Conservation (phyloP, 2,888 invertebrate species). For the Ceriagrion tenellum region DNA sequence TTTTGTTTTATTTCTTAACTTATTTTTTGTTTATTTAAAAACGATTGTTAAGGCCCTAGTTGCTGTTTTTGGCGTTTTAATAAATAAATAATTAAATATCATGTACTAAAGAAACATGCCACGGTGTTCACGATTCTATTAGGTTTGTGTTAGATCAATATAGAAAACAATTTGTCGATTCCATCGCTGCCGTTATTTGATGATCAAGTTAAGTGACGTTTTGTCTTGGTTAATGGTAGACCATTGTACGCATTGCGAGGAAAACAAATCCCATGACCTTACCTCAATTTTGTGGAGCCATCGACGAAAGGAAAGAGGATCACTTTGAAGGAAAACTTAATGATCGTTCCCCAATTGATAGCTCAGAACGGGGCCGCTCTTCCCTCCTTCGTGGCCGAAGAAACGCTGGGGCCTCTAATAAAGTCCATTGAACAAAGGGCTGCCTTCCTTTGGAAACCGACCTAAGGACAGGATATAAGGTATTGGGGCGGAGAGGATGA, state of each 20-base stretch:
- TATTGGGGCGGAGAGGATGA: neutral
- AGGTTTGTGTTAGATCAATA: too few species aligned
- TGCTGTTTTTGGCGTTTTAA: too few species aligned
- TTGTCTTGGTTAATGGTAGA: neutral
- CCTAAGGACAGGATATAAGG: conserved; percentile 1
- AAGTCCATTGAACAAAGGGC: neutral
- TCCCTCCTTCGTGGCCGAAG: neutral
- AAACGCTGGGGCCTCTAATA: neutral
- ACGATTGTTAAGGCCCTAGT: too few species aligned
- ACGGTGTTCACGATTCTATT: too few species aligned
- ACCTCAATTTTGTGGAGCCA: neutral
- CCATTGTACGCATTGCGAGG: neutral
- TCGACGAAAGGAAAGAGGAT: neutral
- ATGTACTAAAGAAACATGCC: too few species aligned
- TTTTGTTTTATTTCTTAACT: too few species aligned
- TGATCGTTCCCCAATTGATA: conserved; percentile 1
- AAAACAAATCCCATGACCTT: neutral
- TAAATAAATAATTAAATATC: too few species aligned
- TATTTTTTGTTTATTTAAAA: too few species aligned
- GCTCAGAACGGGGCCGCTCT: neutral
- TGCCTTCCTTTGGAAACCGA: neutral
- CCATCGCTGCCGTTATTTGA: neutral
- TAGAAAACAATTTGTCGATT: neutral
- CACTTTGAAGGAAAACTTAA: neutral
- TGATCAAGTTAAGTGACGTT: neutral